Percentiles rank a stretch among this genome's conserved stretches.
These are phyloP conservation scores for Ispidina lecontei DNA, from an alignment of 2,797 vertebrate genomes.

Conservation along the genomic window DNA sequence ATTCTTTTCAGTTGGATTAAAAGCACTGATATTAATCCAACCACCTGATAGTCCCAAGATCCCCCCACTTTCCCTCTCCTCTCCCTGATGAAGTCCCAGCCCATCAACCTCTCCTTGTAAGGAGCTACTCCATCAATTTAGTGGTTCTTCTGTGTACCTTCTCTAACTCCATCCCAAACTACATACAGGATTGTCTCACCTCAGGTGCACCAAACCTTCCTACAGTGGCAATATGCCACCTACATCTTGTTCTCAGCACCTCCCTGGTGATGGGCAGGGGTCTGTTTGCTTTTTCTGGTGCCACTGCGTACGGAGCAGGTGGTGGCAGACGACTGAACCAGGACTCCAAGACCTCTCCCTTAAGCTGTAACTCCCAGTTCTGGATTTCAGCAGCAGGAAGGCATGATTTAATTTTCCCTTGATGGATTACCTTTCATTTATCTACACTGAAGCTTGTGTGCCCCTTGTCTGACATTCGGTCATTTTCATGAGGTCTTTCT, in stretches of 20 bases:
- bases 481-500: slow-evolving; percentile 35
- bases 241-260: background rate
- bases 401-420: background rate
- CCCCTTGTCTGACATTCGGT: background rate
- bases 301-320: accelerated
- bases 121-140: background rate
- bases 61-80: background rate
- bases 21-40: background rate
- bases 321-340: accelerated
- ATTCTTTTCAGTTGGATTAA: background rate
- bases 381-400: background rate
- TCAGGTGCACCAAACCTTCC: background rate
- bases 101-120: background rate
- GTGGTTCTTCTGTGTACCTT: background rate
- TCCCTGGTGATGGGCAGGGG: background rate
- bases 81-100: background rate
- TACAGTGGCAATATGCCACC: background rate
- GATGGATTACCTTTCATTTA: background rate
- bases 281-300: background rate
- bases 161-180: background rate
- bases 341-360: background rate
- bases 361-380: background rate
- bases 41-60: background rate
- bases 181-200: background rate
- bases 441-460: background rate